Percentiles rank a stretch among this genome's conserved stretches.
Conservation (phyloP, 2,113 vertebrate genomes). For the Genyomyrus donnyi region DNA sequence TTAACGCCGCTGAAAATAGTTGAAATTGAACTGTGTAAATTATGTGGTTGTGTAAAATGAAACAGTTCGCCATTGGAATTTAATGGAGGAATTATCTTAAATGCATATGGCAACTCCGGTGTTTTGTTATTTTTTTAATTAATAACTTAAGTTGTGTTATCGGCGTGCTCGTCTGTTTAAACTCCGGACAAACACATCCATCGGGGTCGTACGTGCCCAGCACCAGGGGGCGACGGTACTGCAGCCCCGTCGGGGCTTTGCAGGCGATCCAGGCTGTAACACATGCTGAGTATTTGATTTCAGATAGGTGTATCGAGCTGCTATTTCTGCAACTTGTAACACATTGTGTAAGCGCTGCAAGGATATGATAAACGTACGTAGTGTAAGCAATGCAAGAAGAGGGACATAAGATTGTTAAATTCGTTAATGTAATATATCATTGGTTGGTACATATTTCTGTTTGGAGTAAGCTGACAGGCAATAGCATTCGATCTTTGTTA, state of each 20-base stretch:
- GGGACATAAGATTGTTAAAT: neutral
- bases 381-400: neutral
- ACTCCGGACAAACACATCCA: neutral
- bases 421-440: neutral
- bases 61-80: neutral
- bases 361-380: conserved; percentile 32
- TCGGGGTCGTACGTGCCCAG: conserved; percentile 33
- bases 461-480: neutral
- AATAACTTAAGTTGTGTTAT: neutral
- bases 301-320: conserved; percentile 50
- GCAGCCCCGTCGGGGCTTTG: conserved; percentile 49
- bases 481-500: neutral
- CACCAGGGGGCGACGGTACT: conserved; percentile 62
- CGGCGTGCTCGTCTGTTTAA: neutral
- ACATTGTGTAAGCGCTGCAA: conserved; percentile 56
- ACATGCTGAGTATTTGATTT: conserved; percentile 58
- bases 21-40: neutral
- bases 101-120: neutral
- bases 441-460: neutral
- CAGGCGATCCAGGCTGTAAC: conserved; percentile 47
- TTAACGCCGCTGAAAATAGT: neutral
- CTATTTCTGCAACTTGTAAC: conserved; percentile 54
- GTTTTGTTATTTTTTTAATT: neutral
- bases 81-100: neutral
- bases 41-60: neutral